Percentiles rank a stretch among this genome's conserved stretches.
phyloP scores from a whole-genome alignment of 1,140 invertebrate species.

The Euwallacea fornicatus region DNA sequence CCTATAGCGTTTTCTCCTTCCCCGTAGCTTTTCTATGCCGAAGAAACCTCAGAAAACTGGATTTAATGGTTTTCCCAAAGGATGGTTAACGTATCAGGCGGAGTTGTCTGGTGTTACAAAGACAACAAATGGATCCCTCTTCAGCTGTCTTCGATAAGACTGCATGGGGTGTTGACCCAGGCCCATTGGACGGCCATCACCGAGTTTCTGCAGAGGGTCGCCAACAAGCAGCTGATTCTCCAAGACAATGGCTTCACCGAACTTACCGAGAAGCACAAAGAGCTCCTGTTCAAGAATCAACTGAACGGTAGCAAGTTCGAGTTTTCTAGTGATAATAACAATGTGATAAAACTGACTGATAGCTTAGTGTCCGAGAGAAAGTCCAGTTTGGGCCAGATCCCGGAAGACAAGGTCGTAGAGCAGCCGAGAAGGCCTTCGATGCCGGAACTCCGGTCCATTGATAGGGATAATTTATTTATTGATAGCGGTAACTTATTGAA shows the following conservation, averaged over 20 bases:
- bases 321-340: slow-evolving; percentile 39
- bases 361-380: slow-evolving; percentile 41
- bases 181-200: slow-evolving; percentile 64
- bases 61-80: slow-evolving; percentile 45
- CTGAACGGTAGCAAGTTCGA: slow-evolving; percentile 36
- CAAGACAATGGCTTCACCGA: slow-evolving; percentile 55
- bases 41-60: slow-evolving; percentile 26
- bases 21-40: slow-evolving; percentile 20
- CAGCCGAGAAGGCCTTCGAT: slow-evolving; percentile 46
- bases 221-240: slow-evolving; percentile 61
- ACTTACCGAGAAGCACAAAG: slow-evolving; percentile 50
- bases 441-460: slow-evolving; percentile 45
- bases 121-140: slow-evolving; percentile 65
- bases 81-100: slow-evolving; percentile 61
- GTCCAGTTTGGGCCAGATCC: slow-evolving; percentile 46
- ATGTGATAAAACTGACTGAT: slow-evolving; percentile 45
- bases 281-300: slow-evolving; percentile 44
- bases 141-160: slow-evolving; percentile 63
- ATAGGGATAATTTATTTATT: slow-evolving; percentile 50
- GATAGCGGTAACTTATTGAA: slow-evolving; percentile 49
- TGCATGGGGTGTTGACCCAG: slow-evolving; percentile 63
- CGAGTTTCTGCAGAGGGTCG: slow-evolving; percentile 62
- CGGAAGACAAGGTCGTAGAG: slow-evolving; percentile 45
- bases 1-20: not conserved
- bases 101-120: slow-evolving; percentile 66